Base-by-base conservation (phyloP, 2,888 invertebrate species). In the Andrena bicolor region DNA sequence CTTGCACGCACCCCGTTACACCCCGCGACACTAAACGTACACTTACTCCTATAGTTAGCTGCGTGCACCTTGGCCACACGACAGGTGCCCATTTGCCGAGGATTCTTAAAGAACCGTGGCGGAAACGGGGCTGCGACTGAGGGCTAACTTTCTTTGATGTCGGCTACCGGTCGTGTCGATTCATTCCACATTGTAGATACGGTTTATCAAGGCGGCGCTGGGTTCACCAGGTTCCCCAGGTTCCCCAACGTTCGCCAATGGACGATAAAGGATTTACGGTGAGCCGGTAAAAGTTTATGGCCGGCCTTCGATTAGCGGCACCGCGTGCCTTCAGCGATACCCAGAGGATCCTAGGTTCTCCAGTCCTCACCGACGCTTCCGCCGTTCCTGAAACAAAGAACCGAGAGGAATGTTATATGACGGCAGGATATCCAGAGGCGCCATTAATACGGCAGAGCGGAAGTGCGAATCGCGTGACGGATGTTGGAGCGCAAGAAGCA, bases 1-100 rank as follows among this genome's bases (percentile, higher is more conserved):
- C 89, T 90, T 89, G 90, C 92, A 91, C 91, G 91, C 90, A 92
- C 91, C 90, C 91, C 84, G 49, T 70, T n/a, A 23, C 53, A 56
- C 56, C 56, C 61, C 41, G 26, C 63, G 61, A 53, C 77, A 70
- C 70, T 66, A 77, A 74, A 78, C 73, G 83, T 81, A 80, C 79
- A 49, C 76, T 83, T 80, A 79, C 72, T 68, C 23, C 77, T 70
- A 51, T 80, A 71, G 23, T 56, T 56, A 68, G 73, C 56, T 26
- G 66, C 61, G 82, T 56, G 83, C 77, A 83, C 78, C 83, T 79
- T 82, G 71, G 73, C 69, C 66, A 73, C 83, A 81, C 81, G 86
- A 77, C 82, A 85, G 81, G 85, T 87, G 85, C 76, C 70, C 48
- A 20, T 63, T 56, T 41, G 80, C 63, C 72, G 76, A 77, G 78